Evolutionary conservation across 1,140 invertebrate genomes (phyloP).

Genomic region (Eriocheir sinensis): DNA sequence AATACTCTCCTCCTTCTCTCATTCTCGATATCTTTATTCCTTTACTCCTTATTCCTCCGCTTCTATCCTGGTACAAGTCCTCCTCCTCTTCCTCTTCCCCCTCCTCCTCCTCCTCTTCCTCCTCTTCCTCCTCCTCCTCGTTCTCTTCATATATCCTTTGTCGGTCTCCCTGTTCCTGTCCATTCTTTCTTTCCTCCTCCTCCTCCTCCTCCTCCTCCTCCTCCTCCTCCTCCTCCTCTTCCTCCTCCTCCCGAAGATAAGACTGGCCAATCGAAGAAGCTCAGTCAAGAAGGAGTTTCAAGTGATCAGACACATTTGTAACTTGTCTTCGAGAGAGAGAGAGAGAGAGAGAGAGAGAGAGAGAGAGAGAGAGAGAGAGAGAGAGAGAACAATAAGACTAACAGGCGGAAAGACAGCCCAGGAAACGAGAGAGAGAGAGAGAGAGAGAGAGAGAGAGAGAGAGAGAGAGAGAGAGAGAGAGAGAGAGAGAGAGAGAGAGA

Average conservation of each 20-base stretch:
- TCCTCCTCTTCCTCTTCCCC: background rate
- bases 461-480: background rate
- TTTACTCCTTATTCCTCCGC: background rate
- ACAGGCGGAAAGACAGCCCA: too few species aligned
- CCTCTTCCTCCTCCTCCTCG: background rate
- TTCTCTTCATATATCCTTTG: background rate
- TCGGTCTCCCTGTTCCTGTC: background rate
- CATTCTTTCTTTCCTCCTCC: background rate
- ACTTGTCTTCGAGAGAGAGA: background rate
- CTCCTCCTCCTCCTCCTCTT: background rate
- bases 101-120: background rate
- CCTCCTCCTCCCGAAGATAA: background rate
- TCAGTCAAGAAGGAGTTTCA: background rate
- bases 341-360: background rate
- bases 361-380: background rate
- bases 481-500: background rate
- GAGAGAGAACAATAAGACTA: too few species aligned
- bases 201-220: background rate
- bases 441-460: too few species aligned
- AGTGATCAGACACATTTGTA: constrained; percentile 3
- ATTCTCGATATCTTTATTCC: background rate
- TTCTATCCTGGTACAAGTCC: background rate
- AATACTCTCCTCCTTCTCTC: background rate
- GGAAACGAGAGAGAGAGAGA: too few species aligned
- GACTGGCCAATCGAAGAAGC: background rate